Base-by-base conservation (phyloP, 2,888 invertebrate genomes). In the Athripsodes cinereus region DNA sequence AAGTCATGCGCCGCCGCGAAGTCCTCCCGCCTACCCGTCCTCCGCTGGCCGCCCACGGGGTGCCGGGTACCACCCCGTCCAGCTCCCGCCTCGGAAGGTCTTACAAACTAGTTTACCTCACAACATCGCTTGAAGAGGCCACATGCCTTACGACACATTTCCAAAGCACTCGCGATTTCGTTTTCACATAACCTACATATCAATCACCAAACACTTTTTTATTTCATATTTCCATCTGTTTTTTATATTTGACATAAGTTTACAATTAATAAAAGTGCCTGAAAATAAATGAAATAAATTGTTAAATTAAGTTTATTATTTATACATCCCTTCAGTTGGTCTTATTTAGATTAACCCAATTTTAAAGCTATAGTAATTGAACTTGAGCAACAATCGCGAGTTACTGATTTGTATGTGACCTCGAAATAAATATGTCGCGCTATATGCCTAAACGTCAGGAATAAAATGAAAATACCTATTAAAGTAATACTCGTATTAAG, bases 361-460 rank as follows among this genome's bases (percentile, higher is more conserved):
- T 35, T 53, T 34, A 18, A 21, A 22, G 21, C 20, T 19, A 40
- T 18, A 22, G 18, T 31, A 51, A 26, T 20, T 48, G 55, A 55
- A 55, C 55, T 56, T 56, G 56, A 56, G 48, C 51, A 22, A 18
- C 73, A 74, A 70, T 73, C 71, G 71, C 72, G 72, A 75, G 72
- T 70, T 71, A 71, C 71, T 72, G 70, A 74, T 74, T 65, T 67
- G 67, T 68, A 72, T 72, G 73, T 75, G 76, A 76, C 77, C 77
- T 76, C 74, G 76, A 75, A 76, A 76, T 75, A 72, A 76, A 76
- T 75, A 72, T 72, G 70, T 69, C 69, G 69, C 69, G 68, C 70
- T 72, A 70, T 20, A 10, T 47, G 20, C 40, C 16, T 40, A 40
- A 13, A 13, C 40, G 40, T 40, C 40, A 40, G 13, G 16, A 40